Evolutionary conservation across 2,797 vertebrate genomes (phyloP), one percentile per base, ranked within the genome.

Genomic region (Sebastes variabilis): DNA sequence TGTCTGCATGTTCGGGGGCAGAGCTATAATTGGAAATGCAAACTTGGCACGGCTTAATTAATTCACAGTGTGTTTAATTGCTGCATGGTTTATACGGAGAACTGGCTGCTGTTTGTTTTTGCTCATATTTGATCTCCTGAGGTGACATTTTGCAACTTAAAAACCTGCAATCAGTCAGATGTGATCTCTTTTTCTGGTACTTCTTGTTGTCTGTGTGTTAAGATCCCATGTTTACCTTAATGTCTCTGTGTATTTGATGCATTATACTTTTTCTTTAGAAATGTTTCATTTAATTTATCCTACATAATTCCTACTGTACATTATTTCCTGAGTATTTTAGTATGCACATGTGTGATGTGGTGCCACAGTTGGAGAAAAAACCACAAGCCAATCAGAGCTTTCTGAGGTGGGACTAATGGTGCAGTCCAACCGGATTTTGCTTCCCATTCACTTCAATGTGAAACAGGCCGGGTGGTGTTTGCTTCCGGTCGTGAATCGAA

Each of bases 21-120:
- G 64, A 76, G 80, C 49, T 91, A 72, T 92, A 86, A 91, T 91
- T 91, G 89, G 78, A 92, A 93, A 92, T 87, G 75, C 86, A 93
- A 92, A 91, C 56, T 73, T 76, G 66, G 67, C 38, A 1, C 12
- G 7, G 76, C 66, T 85, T 92, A 92, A 94, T 93, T 90, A 86
- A 91, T 90, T 90, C 75, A 36, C 75, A 22, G 67, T 46, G 80
- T 71, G 88, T 89, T 92, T 91, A 86, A 93, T 90, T 93, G 79
- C 79, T 22, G 67, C 14, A 2, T 77, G 79, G 85, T 93, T 89
- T 83, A 75, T 78, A 25, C 58, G 20, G 27, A 54, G 56, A 30
- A 22, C 74, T 25, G 32, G n/a, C 77, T 79, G 59, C 75, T 65
- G 69, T 68, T 65, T n/a, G 14, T 74, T 69, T 74, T 69, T 85